Percentiles rank a stretch among this genome's conserved stretches.
These are phyloP conservation scores for Cyrtorhinus lividipennis DNA, from an alignment of 1,140 invertebrate genomes.

Conservation along the genomic window DNA sequence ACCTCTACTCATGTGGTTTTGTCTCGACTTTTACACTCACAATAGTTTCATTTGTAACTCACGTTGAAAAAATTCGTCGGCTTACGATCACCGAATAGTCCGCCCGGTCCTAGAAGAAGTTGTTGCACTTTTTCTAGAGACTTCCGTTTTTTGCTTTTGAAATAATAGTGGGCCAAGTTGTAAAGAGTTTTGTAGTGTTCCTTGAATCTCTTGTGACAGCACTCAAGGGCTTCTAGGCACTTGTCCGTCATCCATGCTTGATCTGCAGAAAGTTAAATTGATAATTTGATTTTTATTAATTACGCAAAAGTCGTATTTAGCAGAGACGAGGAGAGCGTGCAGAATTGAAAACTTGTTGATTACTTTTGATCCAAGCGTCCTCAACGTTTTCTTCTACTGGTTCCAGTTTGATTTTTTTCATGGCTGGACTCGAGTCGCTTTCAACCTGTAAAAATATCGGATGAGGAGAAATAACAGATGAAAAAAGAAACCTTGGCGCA, in stretches of 20 bases:
- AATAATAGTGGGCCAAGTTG: conserved; percentile 69
- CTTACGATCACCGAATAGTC: conserved; percentile 73
- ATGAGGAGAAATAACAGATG: no score
- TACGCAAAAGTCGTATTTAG: no score
- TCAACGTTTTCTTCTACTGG: conserved; percentile 23
- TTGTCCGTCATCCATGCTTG: conserved; percentile 34
- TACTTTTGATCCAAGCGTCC: conserved; percentile 18
- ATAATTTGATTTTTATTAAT: no score
- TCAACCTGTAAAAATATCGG: conserved; percentile 21
- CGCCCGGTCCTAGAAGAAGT: conserved; percentile 52
- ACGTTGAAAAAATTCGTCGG: conserved; percentile 80
- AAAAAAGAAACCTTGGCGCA: neutral
- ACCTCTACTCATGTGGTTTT: no score
- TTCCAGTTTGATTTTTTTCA: conserved; percentile 27
- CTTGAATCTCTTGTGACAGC: conserved; percentile 69
- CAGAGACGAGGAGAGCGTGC: no score
- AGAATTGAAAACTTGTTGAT: no score
- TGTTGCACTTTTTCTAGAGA: conserved; percentile 53
- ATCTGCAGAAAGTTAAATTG: conserved; percentile 27
- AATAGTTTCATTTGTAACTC: conserved; percentile 32
- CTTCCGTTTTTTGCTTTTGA: conserved; percentile 50
- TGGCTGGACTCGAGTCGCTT: conserved; percentile 30
- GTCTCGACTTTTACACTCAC: neutral
- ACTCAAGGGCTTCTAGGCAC: conserved; percentile 63
- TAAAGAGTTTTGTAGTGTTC: conserved; percentile 89